A percentile compares a stretch with the other conserved stretches of the same genome.
Evolutionary conservation across 2,888 invertebrate genomes (phyloP).

Genomic region (Deladenus siricidicola): DNA sequence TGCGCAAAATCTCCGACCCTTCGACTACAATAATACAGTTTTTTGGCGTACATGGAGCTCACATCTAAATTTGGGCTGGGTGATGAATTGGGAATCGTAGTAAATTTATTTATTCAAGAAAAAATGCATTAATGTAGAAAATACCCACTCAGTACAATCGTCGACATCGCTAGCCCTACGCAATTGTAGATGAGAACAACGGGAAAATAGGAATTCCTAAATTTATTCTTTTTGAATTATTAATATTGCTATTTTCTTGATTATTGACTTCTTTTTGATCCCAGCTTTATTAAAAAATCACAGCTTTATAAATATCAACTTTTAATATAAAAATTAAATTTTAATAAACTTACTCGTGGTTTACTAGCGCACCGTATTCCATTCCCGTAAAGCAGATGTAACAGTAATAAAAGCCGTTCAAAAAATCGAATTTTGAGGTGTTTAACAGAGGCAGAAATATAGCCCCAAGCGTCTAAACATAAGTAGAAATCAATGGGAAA

Average conservation of each 20-base stretch:
- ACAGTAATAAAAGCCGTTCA: constrained; percentile 47
- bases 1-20: constrained; percentile 44
- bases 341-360: constrained; percentile 18
- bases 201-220: constrained; percentile 41
- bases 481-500: background rate
- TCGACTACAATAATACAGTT: constrained; percentile 45
- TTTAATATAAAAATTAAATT: background rate
- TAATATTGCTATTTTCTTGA: background rate
- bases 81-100: no score
- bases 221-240: constrained; percentile 8
- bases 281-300: no score
- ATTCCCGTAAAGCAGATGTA: constrained; percentile 51
- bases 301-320: background rate
- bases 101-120: no score
- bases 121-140: no score
- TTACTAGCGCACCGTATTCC: constrained; percentile 49
- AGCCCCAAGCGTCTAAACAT: constrained; percentile 25
- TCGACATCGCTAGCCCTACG: constrained; percentile 48
- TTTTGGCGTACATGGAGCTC: constrained; percentile 47
- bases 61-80: constrained; percentile 39
- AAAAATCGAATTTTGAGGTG: constrained; percentile 44
- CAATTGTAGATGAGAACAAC: constrained; percentile 49
- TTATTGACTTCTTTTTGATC: no score
- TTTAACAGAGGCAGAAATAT: constrained; percentile 28
- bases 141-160: constrained; percentile 39